Evolutionary conservation across 92 coral and sea anemone species (phyloP).

Genomic region (Phenganax subtilis): DNA sequence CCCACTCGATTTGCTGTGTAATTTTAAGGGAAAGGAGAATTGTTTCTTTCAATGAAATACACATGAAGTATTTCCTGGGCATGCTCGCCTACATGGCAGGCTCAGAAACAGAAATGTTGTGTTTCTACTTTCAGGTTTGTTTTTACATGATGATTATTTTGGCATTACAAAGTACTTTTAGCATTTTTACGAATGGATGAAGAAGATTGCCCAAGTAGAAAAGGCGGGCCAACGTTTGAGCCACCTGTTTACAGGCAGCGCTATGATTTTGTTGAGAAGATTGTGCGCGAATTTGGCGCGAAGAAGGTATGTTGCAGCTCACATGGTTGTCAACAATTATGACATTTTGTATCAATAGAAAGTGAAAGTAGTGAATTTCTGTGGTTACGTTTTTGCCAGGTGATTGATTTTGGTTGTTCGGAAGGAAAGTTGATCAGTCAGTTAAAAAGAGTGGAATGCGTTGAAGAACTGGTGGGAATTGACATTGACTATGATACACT

Average conservation of each 20-base stretch:
- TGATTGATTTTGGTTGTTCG: constrained; percentile 95
- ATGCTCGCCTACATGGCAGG: neutral
- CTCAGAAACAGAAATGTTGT: neutral
- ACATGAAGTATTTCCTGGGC: no score
- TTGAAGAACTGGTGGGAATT: constrained; percentile 83
- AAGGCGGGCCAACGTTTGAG: constrained; percentile 58
- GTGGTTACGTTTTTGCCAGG: constrained; percentile 44
- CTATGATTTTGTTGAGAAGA: constrained; percentile 65
- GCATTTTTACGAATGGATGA: constrained; percentile 24
- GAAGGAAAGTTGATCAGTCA: constrained; percentile 72
- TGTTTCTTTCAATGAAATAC: no score
- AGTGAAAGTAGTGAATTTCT: neutral
- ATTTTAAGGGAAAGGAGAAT: no score
- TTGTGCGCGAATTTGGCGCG: constrained; percentile 67
- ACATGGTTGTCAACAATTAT: neutral
- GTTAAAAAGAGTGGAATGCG: constrained; percentile 58
- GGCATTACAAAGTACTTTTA: neutral
- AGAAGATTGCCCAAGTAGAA: constrained; percentile 21
- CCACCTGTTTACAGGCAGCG: constrained; percentile 97
- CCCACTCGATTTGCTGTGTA: no score
- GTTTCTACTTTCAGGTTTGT: neutral
- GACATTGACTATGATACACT: constrained; percentile 71
- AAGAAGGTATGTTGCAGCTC: constrained; percentile 56
- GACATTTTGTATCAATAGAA: neutral
- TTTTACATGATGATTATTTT: neutral